Evolutionary conservation across 2,797 vertebrate genomes (phyloP).

Genomic region (Hypotaenidia okinawae): DNA sequence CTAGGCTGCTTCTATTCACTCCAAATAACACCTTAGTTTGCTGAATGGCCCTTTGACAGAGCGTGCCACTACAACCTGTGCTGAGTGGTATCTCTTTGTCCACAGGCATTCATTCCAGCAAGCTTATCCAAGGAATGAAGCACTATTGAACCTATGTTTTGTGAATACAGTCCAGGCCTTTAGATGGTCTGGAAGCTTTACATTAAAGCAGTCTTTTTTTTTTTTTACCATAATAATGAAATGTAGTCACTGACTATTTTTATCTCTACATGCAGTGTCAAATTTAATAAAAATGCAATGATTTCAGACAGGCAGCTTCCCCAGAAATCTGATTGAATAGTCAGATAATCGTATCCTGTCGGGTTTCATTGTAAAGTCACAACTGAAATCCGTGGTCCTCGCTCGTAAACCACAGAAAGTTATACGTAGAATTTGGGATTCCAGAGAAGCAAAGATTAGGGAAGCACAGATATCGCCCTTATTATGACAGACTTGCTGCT

Average conservation of each 20-base stretch:
- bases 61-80: background rate
- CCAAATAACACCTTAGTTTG: background rate
- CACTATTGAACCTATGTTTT: background rate
- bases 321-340: background rate
- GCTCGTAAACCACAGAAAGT: background rate
- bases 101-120: background rate
- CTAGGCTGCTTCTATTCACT: background rate
- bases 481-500: background rate
- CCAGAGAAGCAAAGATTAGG: background rate
- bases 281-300: conserved; percentile 27
- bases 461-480: background rate
- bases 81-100: background rate
- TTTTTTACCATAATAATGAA: background rate
- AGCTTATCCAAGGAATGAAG: background rate
- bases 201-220: background rate
- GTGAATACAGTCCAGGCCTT: background rate
- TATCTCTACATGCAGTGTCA: background rate
- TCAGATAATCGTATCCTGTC: background rate
- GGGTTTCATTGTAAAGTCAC: background rate
- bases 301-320: background rate
- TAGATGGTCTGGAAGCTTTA: background rate
- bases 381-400: background rate
- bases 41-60: background rate
- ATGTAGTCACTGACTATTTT: background rate
- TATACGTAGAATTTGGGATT: background rate